phyloP scores from a whole-genome alignment of 2,113 vertebrate genomes.

The Philantomba maxwellii region DNA sequence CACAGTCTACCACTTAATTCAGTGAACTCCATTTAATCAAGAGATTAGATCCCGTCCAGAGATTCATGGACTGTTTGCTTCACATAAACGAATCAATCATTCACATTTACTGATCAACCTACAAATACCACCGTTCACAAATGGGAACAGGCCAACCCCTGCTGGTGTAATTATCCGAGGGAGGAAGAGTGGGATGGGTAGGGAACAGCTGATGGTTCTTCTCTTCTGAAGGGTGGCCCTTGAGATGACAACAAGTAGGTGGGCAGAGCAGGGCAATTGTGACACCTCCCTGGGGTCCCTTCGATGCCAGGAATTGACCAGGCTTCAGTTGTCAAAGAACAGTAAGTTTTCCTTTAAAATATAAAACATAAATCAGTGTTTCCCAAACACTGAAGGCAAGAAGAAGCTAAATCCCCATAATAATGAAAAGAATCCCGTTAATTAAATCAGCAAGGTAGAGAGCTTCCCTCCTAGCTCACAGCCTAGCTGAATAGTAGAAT shows the following conservation, averaged over 20 bases:
- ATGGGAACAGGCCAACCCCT: slow-evolving; percentile 20
- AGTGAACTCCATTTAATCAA: neutral
- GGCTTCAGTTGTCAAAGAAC: slow-evolving; percentile 58
- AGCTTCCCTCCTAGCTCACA: slow-evolving; percentile 57
- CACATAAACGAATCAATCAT: slow-evolving; percentile 12
- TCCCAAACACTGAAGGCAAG: slow-evolving; percentile 70
- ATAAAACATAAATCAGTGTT: slow-evolving; percentile 73
- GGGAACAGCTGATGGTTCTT: slow-evolving; percentile 25
- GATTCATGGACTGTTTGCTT: slow-evolving; percentile 24
- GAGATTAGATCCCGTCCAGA: slow-evolving; percentile 46
- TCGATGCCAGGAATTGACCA: slow-evolving; percentile 32
- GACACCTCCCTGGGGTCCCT: slow-evolving; percentile 50
- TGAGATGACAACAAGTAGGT: neutral
- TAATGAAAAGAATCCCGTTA: slow-evolving; percentile 64
- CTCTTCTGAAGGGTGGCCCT: neutral
- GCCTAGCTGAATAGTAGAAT: slow-evolving; percentile 74
- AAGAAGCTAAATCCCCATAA: slow-evolving; percentile 68
- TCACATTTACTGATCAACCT: slow-evolving; percentile 55
- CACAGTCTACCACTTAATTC: neutral
- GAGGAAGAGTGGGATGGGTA: neutral
- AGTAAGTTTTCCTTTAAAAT: slow-evolving; percentile 65
- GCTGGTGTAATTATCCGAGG: slow-evolving; percentile 18
- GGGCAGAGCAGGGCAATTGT: neutral
- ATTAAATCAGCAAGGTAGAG: slow-evolving; percentile 75
- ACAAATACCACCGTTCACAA: slow-evolving; percentile 27